Percentiles rank a stretch among this genome's conserved stretches.
Evolutionary conservation across 1,140 invertebrate genomes (phyloP).

Genomic region (honey bee (Apis mellifera)): Amel_HAv3.1 CM009934.2:9730501-9731000

Average conservation of each 20-base stretch:
- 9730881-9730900: conserved; percentile 5
- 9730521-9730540: no score
- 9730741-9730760: no score
- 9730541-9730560: no score
- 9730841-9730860: background rate
- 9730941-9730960: background rate
- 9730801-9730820: background rate
- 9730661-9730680: background rate
- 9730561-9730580: no score
- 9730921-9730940: background rate
- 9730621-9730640: no score
- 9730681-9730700: background rate
- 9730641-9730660: no score
- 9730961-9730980: background rate
- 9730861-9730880: background rate
- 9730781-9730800: no score
- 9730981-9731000: background rate
- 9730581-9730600: no score
- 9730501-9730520: no score
- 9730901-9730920: background rate
- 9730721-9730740: no score
- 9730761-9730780: no score
- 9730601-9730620: no score
- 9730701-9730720: background rate
- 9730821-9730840: background rate